Conservation (phyloP, 2,888 invertebrate species). For the Theristus sp. region DNA sequence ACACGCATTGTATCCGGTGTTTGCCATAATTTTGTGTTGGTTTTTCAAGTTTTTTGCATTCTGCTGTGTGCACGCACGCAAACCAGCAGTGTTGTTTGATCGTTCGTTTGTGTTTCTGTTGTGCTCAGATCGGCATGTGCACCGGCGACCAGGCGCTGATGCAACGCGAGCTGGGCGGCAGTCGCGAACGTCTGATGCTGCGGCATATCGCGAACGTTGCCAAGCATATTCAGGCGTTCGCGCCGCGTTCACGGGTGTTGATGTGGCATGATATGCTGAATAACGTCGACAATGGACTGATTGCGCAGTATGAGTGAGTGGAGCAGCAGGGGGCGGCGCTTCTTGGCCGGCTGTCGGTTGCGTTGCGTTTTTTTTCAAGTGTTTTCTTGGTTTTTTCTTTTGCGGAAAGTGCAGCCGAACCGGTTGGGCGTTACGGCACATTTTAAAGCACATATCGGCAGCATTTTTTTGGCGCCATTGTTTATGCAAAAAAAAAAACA, state of each 20-base stretch:
- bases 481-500: not conserved
- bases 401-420: not conserved
- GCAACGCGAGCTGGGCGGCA: constrained; percentile 10
- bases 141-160: constrained; percentile 17
- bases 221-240: constrained; percentile 9
- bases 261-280: constrained; percentile 28
- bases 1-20: no score
- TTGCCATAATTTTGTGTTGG: no score
- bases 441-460: not conserved
- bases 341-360: no score
- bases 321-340: not conserved
- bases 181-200: constrained; percentile 16
- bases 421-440: no score
- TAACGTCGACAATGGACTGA: constrained; percentile 12
- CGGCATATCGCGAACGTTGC: constrained; percentile 22
- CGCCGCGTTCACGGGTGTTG: constrained; percentile 12
- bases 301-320: constrained; percentile 10
- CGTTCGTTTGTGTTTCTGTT: not conserved
- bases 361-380: no score
- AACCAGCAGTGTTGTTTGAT: not conserved
- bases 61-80: no score
- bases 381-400: no score
- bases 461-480: not conserved
- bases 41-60: no score
- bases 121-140: constrained; percentile 19